These are phyloP conservation scores for Clarias platycephalus DNA, from an alignment of 2,797 vertebrate genomes.

Conservation along the genomic window DNA sequence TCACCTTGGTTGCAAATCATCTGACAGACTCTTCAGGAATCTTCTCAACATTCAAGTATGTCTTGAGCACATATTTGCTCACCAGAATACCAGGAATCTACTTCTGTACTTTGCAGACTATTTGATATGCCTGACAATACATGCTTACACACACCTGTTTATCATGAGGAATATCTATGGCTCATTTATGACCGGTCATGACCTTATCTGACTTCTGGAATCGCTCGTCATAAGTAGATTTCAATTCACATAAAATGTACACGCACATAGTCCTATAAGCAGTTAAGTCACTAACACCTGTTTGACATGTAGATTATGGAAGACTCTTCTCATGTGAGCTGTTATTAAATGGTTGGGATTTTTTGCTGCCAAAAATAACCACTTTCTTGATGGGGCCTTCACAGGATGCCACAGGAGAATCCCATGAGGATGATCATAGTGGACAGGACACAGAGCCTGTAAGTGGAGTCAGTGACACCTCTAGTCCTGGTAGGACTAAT, in stretches of 20 bases:
- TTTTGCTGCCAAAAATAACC: constrained; percentile 6
- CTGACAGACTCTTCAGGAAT: neutral
- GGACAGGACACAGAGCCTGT: constrained; percentile 38
- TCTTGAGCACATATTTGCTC: neutral
- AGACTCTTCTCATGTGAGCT: neutral
- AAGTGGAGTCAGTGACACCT: neutral
- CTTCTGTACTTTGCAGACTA: neutral
- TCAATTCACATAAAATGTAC: neutral
- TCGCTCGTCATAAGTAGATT: constrained; percentile 22
- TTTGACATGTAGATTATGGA: neutral
- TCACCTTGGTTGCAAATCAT: neutral
- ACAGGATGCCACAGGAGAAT: constrained; percentile 52
- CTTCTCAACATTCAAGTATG: neutral
- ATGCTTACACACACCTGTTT: constrained; percentile 34
- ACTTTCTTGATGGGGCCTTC: neutral
- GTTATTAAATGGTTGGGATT: neutral
- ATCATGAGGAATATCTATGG: constrained; percentile 41
- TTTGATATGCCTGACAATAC: neutral
- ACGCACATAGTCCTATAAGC: neutral
- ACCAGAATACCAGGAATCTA: neutral
- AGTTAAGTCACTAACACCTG: neutral
- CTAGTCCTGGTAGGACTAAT: constrained; percentile 13
- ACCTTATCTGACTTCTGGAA: constrained; percentile 51
- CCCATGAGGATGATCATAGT: constrained; percentile 29
- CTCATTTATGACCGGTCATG: constrained; percentile 59